Evolutionary conservation across 2,888 invertebrate genomes (phyloP).

Genomic region (Alitta virens): DNA sequence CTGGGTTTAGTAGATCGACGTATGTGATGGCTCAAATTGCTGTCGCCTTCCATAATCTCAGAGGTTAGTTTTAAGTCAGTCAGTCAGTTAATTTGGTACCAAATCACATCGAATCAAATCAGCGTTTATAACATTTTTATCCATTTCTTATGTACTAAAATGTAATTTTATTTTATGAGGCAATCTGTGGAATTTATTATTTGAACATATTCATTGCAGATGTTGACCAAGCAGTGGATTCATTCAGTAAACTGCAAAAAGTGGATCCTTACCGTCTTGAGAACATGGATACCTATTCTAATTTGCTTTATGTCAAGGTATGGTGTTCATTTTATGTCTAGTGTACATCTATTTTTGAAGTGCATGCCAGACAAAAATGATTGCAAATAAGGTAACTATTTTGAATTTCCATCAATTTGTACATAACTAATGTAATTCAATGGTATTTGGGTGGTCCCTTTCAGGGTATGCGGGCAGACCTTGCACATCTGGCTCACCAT

Average conservation of each 20-base stretch:
- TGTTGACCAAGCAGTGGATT: slow-evolving; percentile 81
- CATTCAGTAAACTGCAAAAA: slow-evolving; percentile 79
- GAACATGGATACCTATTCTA: slow-evolving; percentile 95
- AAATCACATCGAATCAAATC: too few species aligned
- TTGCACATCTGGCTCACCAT: slow-evolving; percentile 89
- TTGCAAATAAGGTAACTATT: too few species aligned
- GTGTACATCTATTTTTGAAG: neutral
- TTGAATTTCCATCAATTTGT: too few species aligned
- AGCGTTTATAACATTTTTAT: too few species aligned
- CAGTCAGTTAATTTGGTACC: too few species aligned
- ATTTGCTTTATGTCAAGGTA: slow-evolving; percentile 84
- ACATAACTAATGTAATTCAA: too few species aligned
- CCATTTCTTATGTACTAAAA: too few species aligned
- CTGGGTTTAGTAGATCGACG: slow-evolving; percentile 82
- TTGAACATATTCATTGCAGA: slow-evolving; percentile 63
- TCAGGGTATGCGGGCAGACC: slow-evolving; percentile 79
- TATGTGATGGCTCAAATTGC: slow-evolving; percentile 91
- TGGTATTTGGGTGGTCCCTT: too few species aligned
- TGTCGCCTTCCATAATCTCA: slow-evolving; percentile 85
- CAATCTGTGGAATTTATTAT: neutral
- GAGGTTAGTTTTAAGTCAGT: slow-evolving; percentile 60
- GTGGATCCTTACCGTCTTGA: slow-evolving; percentile 91
- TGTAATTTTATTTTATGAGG: too few species aligned
- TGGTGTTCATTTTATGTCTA: too few species aligned
- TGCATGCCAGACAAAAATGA: too few species aligned